Conservation (phyloP, 2,113 vertebrate species). For the Laticauda colubrina region DNA sequence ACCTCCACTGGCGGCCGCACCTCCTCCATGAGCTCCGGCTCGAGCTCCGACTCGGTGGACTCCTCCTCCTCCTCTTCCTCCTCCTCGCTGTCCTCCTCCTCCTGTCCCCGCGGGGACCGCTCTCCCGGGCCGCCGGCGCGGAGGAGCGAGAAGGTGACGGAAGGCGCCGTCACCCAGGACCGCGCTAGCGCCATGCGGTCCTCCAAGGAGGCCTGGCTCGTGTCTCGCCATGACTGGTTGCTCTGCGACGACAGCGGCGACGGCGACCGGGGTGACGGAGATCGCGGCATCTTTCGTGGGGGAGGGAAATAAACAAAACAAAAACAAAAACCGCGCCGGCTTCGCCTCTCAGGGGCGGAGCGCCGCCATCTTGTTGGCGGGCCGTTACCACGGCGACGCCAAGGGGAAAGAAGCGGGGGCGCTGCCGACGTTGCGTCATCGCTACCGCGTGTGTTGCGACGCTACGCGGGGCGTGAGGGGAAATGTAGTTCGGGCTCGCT, state of each 20-base stretch:
- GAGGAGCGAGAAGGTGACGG: background rate
- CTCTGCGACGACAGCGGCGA: too few relatives aligned
- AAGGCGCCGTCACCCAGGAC: background rate
- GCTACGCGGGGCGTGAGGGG: rapidly evolving
- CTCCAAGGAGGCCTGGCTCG: rapidly evolving
- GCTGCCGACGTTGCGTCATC: constrained; percentile 3
- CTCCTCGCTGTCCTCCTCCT: background rate
- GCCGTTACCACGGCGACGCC: constrained; percentile 46
- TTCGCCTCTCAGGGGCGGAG: rapidly evolving
- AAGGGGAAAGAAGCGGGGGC: rapidly evolving
- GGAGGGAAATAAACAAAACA: too few relatives aligned
- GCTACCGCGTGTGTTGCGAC: background rate
- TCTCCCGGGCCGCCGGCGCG: background rate
- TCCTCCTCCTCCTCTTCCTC: constrained; percentile 14
- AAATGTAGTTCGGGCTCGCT: constrained; percentile 7
- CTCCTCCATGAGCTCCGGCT: constrained; percentile 50
- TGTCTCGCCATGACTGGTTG: rapidly evolving
- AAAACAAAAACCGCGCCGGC: too few relatives aligned
- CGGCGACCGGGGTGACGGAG: background rate
- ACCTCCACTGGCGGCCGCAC: constrained; percentile 29
- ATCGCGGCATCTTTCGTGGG: background rate
- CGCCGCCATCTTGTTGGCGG: constrained; percentile 54
- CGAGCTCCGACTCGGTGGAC: constrained; percentile 11
- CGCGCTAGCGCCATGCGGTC: background rate
- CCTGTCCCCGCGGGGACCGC: background rate